Conservation (phyloP, 2,797 vertebrate species). For the Coendou prehensilis region DNA sequence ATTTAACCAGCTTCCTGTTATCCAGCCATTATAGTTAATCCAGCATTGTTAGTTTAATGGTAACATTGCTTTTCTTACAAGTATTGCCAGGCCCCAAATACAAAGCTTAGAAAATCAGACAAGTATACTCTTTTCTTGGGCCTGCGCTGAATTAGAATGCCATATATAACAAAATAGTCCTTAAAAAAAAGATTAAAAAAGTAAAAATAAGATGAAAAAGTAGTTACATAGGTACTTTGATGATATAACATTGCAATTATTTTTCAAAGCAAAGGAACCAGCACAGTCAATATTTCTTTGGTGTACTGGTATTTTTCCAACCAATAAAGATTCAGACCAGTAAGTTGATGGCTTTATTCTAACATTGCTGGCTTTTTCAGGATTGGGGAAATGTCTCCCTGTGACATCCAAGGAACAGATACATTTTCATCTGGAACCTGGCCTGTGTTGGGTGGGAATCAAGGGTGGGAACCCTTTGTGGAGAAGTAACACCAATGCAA, state of each 20-base stretch:
- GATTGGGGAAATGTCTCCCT: neutral
- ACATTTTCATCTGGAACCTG: constrained; percentile 44
- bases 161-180: neutral
- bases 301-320: constrained; percentile 41
- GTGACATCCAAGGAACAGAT: constrained; percentile 11
- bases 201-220: neutral
- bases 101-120: neutral
- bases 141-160: constrained; percentile 42
- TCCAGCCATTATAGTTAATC: constrained; percentile 28
- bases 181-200: neutral
- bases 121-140: neutral
- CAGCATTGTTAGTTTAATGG: neutral
- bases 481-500: constrained; percentile 44
- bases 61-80: constrained; percentile 31
- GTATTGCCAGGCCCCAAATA: neutral
- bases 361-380: neutral
- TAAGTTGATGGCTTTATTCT: constrained; percentile 30
- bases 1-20: neutral
- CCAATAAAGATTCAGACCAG: neutral
- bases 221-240: neutral
- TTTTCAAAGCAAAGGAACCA: constrained; percentile 37
- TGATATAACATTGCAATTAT: neutral
- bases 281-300: constrained; percentile 62
- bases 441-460: neutral
- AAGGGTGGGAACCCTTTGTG: neutral